Evolutionary conservation across 2,113 vertebrate genomes (phyloP).

Genomic region (Leptosomus discolor): DNA sequence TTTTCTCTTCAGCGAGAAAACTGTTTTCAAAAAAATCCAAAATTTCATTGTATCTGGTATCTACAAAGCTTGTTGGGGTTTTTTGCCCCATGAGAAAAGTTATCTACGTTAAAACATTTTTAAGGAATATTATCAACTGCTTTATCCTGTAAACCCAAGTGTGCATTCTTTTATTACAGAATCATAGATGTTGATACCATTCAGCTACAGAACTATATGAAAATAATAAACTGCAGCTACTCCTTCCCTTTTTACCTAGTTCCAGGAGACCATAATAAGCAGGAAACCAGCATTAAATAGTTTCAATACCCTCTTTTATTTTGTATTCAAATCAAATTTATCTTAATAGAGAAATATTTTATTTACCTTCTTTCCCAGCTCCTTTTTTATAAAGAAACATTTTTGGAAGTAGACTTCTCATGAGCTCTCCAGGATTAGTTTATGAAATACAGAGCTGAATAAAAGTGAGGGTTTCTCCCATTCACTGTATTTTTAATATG

Average conservation of each 20-base stretch:
- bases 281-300: not conserved
- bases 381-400: not conserved
- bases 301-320: not conserved
- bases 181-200: not conserved
- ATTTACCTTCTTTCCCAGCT: not conserved
- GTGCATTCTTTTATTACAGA: not conserved
- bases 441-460: constrained; percentile 23
- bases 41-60: not conserved
- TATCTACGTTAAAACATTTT: not conserved
- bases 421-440: constrained; percentile 58
- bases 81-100: not conserved
- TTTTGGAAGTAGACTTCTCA: constrained; percentile 9
- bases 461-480: constrained; percentile 47
- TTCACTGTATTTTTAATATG: constrained; percentile 63
- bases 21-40: not conserved
- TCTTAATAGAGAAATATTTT: not conserved
- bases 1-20: not conserved
- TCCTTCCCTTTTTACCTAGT: not conserved
- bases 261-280: not conserved
- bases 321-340: not conserved
- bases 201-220: not conserved
- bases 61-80: not conserved
- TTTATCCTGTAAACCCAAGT: not conserved
- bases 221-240: not conserved
- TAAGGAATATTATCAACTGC: not conserved